Conservation (phyloP, 2,113 vertebrate genomes). For the Gymnorhina tibicen region DNA sequence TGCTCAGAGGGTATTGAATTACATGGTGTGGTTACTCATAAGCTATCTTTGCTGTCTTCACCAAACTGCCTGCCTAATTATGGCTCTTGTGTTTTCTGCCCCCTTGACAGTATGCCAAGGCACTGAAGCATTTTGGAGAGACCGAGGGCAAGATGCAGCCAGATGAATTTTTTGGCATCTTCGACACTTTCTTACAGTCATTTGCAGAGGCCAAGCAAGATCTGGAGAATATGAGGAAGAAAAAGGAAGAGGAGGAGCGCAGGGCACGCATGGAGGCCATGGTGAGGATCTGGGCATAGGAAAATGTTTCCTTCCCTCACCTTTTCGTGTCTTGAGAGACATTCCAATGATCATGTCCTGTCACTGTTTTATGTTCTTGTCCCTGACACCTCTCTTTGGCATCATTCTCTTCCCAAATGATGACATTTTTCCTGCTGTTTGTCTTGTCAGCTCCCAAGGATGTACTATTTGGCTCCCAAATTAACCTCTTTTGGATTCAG, state of each 20-base stretch:
- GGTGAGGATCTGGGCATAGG: conserved; percentile 71
- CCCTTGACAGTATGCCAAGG: conserved; percentile 82
- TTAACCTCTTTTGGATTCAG: background rate
- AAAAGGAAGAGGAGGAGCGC: conserved; percentile 94
- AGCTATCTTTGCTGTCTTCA: background rate
- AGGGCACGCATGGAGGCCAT: conserved; percentile 92
- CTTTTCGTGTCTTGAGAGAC: background rate
- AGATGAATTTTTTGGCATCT: conserved; percentile 96
- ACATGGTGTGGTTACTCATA: background rate
- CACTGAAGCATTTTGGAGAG: conserved; percentile 93
- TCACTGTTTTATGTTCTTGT: background rate
- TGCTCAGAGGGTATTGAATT: background rate
- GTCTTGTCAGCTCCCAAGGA: background rate
- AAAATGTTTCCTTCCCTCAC: background rate
- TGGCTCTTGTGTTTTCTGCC: conserved; percentile 17
- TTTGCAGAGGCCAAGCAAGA: conserved; percentile 92
- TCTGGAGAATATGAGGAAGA: conserved; percentile 92
- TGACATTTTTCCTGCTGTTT: background rate
- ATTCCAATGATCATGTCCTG: background rate
- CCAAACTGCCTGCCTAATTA: background rate
- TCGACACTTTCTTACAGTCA: conserved; percentile 93
- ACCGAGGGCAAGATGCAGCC: conserved; percentile 89
- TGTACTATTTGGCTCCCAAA: background rate
- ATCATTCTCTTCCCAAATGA: background rate
- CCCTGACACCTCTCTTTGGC: background rate